Evolutionary conservation across 2,797 vertebrate species (phyloP), one percentile per base, ranked within the genome.

Genomic region (Streptopelia turtur): DNA sequence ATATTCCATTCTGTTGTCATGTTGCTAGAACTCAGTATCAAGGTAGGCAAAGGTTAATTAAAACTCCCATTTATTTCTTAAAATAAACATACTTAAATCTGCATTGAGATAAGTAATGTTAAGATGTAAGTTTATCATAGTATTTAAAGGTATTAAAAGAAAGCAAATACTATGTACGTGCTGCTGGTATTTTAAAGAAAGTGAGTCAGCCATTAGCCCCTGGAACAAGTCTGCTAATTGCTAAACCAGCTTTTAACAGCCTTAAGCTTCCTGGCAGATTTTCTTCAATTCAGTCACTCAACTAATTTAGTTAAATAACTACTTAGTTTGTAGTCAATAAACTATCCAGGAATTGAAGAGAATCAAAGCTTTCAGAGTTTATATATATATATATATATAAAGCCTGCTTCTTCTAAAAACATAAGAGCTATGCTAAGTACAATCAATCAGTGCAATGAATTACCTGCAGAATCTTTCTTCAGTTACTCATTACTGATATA

Each of bases 221-320:
- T 81, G 72, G 83, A 95, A 94, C 87, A 91, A 89, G 53, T 49
- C 80, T 81, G 61, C 68, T 95, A 94, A 95, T 96, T 94, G 80
- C 83, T 93, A 94, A 93, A 90, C 47, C 70, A 83, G 85, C 63
- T 94, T 78, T 94, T 88, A 90, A 64, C 77, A 93, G n/a, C 79
- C 45, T 74, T 64, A 91, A 94, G 71, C 50, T 88, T 94, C 94
- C 76, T 94, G 76, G 83, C 75, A 94, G 87, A 88, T 96, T 81
- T 81, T 74, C 49, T 83, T 92, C 78, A 92, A 11, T 87, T 89
- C 68, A 87, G 57, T 75, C 57, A 45, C 33, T 96, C 72, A 72
- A 45, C 24, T 86, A 41, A 78, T 95, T 88, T 81, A 75, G 65
- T 94, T 94, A 81, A 83, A 79, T 76, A 89, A 75, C 49, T 87